Base-by-base conservation (phyloP, 2,797 vertebrate species). In the Protosalanx chinensis region DNA sequence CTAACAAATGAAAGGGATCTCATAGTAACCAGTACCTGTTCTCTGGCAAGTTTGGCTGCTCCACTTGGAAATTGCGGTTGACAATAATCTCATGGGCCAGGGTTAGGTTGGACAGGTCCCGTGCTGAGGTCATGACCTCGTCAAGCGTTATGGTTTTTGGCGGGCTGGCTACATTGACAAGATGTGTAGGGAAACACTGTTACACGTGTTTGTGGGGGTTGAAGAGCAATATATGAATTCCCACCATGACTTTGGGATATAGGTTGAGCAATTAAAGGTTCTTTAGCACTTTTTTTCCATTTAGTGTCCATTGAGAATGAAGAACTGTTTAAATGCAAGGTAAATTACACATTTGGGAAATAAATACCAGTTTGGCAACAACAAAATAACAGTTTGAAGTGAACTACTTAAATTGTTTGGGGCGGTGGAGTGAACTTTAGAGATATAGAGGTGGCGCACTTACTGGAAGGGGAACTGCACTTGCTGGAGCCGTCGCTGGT, bases 401-500 rank as follows among this genome's bases (percentile, higher is more conserved):
- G 7, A 41, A 0, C 5, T 8, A 8, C 37, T 41, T 41, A 1
- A 41, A 41, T 10, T 41, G 37, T 10, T 2, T 8, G 37, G 37
- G 7, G 6, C 1, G 35, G 35, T 0, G 37, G 37, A 8, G 37
- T 5, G 5, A 35, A 35, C 33, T 35, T 46, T 46, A 10, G 8
- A 1, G 7, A 46, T 15, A 13, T 37, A 3, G 16, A 23, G 13
- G 5, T 12, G 23, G 0, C 1, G 61, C 23, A 84, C 96, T 94
- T 89, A 98, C 96, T 96, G 0, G 93, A 93, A 37, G 96, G 96
- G 0, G 96, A 95, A 84, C 93, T 91, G 67, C 93, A 91, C 70
- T 97, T 98, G 93, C 96, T 97, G 78, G 95, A 97, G 80, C 91
- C 90, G 78, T 95, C 93, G 0, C 96, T 98, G 30, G 92, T 94